These are phyloP conservation scores for Halocynthia aurantium DNA, from an alignment of 23 tunicate species.

Conservation along the genomic window DNA sequence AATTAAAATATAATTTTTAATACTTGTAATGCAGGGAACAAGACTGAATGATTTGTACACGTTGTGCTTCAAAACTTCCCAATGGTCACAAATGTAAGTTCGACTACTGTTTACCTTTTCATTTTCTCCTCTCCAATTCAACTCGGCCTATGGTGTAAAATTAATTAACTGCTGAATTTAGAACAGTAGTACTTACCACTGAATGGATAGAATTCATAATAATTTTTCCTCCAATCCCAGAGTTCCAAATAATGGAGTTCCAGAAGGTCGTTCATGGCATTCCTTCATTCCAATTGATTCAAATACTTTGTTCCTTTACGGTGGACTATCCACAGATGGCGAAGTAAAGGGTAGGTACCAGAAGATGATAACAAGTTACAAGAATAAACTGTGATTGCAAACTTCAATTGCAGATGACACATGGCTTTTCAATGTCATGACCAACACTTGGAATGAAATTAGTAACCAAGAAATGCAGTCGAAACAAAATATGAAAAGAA, in stretches of 20 bases:
- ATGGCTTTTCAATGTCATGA: conserved; percentile 1
- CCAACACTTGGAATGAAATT: conserved; percentile 4
- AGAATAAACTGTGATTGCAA: conserved; percentile 5
- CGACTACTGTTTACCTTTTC: neutral
- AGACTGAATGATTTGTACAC: conserved; percentile 26
- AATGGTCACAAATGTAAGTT: conserved; percentile 37
- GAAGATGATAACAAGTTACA: neutral
- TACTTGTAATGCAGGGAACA: conserved; percentile 9
- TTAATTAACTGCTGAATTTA: too few species aligned
- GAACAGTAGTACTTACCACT: too few species aligned
- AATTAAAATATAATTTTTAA: neutral
- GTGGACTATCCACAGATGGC: neutral
- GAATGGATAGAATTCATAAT: too few species aligned
- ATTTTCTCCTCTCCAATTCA: too few species aligned
- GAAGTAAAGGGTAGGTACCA: too few species aligned
- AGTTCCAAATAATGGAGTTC: neutral
- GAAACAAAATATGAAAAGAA: neutral
- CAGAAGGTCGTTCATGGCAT: conserved; percentile 28
- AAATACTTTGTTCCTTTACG: conserved; percentile 6
- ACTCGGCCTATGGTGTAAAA: too few species aligned
- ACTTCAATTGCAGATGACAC: neutral
- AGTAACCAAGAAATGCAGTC: neutral
- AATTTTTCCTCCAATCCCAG: too few species aligned
- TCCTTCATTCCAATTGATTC: neutral
- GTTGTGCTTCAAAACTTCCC: conserved; percentile 24